phyloP scores from a whole-genome alignment of 2,888 invertebrate species.

The Sepioteuthis lessoniana region DNA sequence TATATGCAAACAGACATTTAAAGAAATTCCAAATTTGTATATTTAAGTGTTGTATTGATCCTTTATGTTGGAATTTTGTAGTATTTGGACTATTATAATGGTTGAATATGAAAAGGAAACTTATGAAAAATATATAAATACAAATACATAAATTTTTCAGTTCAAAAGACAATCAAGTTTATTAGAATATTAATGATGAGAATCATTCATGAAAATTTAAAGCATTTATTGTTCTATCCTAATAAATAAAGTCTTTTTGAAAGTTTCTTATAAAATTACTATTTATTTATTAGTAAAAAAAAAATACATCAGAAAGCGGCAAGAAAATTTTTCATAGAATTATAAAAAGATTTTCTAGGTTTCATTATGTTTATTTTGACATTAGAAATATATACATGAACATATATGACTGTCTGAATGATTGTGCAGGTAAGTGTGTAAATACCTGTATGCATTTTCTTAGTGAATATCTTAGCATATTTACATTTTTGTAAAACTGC shows the following conservation, averaged over 20 bases:
- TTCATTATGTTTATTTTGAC: too few species aligned
- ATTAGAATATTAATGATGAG: neutral
- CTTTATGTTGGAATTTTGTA: neutral
- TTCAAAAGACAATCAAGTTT: neutral
- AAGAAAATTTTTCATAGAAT: neutral
- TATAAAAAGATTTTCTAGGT: too few species aligned
- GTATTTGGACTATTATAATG: neutral
- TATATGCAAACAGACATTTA: too few species aligned
- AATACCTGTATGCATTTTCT: slow-evolving; percentile 37
- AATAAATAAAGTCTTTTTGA: neutral
- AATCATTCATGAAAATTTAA: neutral
- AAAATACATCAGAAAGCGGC: neutral
- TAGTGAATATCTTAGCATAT: slow-evolving; percentile 36
- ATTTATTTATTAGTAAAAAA: neutral
- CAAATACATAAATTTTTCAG: neutral
- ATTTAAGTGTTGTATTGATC: neutral
- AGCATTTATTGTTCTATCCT: neutral
- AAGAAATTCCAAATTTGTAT: neutral
- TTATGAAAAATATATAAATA: neutral
- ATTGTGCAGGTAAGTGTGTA: slow-evolving; percentile 47
- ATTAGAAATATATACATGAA: too few species aligned
- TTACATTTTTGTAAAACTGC: slow-evolving; percentile 37
- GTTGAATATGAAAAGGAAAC: neutral
- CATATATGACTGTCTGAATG: neutral
- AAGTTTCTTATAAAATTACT: neutral